These are phyloP conservation scores for Orius insidiosus DNA, from an alignment of 1,140 invertebrate genomes.

Conservation along the genomic window DNA sequence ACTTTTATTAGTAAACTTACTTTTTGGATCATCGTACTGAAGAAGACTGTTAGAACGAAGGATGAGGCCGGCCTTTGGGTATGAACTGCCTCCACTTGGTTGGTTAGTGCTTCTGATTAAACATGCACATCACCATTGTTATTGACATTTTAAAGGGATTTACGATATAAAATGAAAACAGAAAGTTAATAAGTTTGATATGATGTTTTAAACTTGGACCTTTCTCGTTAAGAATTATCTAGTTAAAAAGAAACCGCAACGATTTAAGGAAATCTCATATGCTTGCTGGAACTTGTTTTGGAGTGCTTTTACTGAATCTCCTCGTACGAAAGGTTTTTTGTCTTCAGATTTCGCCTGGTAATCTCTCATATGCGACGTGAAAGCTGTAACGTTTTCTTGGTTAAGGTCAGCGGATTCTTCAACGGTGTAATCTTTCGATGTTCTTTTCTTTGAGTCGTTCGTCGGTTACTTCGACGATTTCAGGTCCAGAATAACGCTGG, in stretches of 20 bases:
- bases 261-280: no score
- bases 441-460: no score
- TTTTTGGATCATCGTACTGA: slow-evolving; percentile 26
- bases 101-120: slow-evolving; percentile 13
- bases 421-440: slow-evolving; percentile 10
- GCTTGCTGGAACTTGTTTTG: slow-evolving; percentile 54
- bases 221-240: no score
- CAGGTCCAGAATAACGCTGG: slow-evolving; percentile 13
- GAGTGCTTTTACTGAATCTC: slow-evolving; percentile 49
- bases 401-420: slow-evolving; percentile 7
- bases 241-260: no score
- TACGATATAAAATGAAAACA: no score
- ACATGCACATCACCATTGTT: slow-evolving; percentile 8
- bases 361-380: slow-evolving; percentile 12
- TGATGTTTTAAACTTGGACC: no score
- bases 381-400: slow-evolving; percentile 4
- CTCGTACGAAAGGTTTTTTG: slow-evolving; percentile 17
- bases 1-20: slow-evolving; percentile 18
- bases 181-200: no score
- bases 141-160: no score
- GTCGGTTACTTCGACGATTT: slow-evolving; percentile 16
- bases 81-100: slow-evolving; percentile 22
- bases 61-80: slow-evolving; percentile 48
- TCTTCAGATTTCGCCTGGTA: background rate
- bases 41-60: slow-evolving; percentile 39